Evolutionary conservation across 1,140 invertebrate genomes (phyloP), one percentile per base, ranked within the genome.

Genomic region (Bicyclus anynana): DNA sequence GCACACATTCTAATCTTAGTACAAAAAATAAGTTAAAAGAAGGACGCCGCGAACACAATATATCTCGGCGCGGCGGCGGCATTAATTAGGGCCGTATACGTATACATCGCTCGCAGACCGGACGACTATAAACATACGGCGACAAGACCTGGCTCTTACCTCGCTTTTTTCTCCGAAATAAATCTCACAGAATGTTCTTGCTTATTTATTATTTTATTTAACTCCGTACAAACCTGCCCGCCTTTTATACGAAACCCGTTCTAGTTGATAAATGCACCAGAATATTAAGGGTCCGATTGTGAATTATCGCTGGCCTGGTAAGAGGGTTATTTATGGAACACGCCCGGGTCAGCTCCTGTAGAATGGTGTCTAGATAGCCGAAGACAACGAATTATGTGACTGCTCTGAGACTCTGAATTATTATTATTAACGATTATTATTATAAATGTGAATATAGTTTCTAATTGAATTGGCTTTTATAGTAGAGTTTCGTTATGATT

Each of bases 161-260:
- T 75, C 67, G 67, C 61, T 78, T 87, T 82, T 87, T 85, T 80
- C 81, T 80, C 67, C 72, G 74, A 85, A 81, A 87, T 87, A 87
- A 87, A 87, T 87, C 84, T 86, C 77, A 81, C 74, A 67, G 74
- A 80, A 84, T 80, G 77, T 69, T 71, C 67, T 68, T 65, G 68
- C 74, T 86, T 86, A 84, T 87, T 84, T 85, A 85, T 85, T 83
- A 87, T 84, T 87, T 84, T 87, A 81, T 87, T 86, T 84, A 82
- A 85, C 77, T 85, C 84, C 84, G 77, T 84, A 77, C 65, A 73
- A 85, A 84, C 76, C 75, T 66, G 82, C 65, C 63, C 60, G 65
- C 61, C 70, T 72, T 68, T 75, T 75, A 67, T 73, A 67, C 55
- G 33, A 58, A 86, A 87, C 84, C 74, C 63, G 84, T 86, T 84